Percentiles rank a stretch among this genome's conserved stretches.
These are phyloP conservation scores for Imbricaverruca yamaguchii DNA, from an alignment of 2,888 invertebrate genomes.

Conservation along the genomic window DNA sequence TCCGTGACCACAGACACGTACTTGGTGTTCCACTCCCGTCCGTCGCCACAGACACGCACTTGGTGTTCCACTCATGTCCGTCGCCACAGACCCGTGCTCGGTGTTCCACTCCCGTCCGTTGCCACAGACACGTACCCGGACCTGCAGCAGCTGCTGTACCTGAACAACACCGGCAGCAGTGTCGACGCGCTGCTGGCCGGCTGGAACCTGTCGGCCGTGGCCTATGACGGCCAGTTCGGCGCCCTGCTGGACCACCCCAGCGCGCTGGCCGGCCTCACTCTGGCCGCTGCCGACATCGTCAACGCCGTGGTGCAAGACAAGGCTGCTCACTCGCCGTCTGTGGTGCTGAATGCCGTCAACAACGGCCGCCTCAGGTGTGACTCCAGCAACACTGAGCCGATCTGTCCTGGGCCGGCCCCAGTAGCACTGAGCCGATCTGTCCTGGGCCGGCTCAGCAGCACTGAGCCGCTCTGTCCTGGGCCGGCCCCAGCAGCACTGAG, in stretches of 20 bases:
- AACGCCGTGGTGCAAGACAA: neutral
- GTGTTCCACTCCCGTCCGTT: too few relatives aligned
- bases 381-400: neutral
- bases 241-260: neutral
- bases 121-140: neutral
- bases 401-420: neutral
- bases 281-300: neutral
- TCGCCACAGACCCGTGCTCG: too few relatives aligned
- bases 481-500: neutral
- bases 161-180: neutral
- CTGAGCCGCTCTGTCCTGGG: too few relatives aligned
- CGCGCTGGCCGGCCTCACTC: neutral
- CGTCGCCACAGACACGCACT: too few relatives aligned
- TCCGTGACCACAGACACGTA: too few relatives aligned
- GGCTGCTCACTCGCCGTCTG: neutral
- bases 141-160: neutral
- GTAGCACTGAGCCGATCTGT: too few relatives aligned
- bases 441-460: too few relatives aligned
- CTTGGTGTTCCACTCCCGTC: too few relatives aligned
- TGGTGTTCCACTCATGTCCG: too few relatives aligned
- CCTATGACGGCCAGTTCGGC: neutral
- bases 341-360: constrained; percentile 13
- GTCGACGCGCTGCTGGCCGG: neutral
- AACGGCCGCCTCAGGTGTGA: constrained; percentile 9
- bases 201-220: neutral